Conservation (phyloP, 2,888 invertebrate genomes). For the Morpho achilles region DNA sequence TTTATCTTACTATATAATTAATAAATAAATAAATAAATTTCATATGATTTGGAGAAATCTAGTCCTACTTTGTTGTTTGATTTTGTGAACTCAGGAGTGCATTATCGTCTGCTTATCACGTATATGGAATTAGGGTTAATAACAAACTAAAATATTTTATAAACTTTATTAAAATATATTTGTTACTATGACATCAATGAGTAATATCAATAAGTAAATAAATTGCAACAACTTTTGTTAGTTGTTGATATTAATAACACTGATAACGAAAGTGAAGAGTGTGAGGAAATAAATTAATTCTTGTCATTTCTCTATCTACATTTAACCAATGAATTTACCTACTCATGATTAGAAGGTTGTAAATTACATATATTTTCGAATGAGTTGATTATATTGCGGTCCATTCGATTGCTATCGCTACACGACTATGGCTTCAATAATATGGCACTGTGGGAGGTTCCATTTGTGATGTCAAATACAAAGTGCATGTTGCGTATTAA, state of each 20-base stretch:
- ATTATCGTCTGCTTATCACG: too few species aligned
- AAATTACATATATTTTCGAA: slow-evolving; percentile 23
- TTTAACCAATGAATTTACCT: slow-evolving; percentile 3
- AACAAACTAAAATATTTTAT: too few species aligned
- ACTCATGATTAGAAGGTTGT: slow-evolving; percentile 10
- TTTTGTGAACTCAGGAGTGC: too few species aligned
- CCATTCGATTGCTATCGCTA: slow-evolving; percentile 40
- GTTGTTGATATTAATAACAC: not conserved
- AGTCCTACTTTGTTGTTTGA: too few species aligned
- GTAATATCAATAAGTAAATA: too few species aligned
- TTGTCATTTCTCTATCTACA: slow-evolving; percentile 2
- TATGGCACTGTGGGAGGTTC: slow-evolving; percentile 55
- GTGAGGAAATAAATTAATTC: not conserved
- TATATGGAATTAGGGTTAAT: too few species aligned
- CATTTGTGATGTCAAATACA: slow-evolving; percentile 51
- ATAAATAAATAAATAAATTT: too few species aligned
- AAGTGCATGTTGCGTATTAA: slow-evolving; percentile 47
- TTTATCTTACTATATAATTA: too few species aligned
- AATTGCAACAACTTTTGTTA: too few species aligned
- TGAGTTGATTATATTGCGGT: slow-evolving; percentile 24
- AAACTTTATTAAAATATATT: too few species aligned
- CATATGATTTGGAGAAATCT: too few species aligned
- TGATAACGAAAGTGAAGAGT: not conserved
- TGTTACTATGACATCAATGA: too few species aligned
- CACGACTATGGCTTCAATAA: slow-evolving; percentile 41